Conservation (phyloP, 2,888 invertebrate species). For the Tanypteryx hageni region DNA sequence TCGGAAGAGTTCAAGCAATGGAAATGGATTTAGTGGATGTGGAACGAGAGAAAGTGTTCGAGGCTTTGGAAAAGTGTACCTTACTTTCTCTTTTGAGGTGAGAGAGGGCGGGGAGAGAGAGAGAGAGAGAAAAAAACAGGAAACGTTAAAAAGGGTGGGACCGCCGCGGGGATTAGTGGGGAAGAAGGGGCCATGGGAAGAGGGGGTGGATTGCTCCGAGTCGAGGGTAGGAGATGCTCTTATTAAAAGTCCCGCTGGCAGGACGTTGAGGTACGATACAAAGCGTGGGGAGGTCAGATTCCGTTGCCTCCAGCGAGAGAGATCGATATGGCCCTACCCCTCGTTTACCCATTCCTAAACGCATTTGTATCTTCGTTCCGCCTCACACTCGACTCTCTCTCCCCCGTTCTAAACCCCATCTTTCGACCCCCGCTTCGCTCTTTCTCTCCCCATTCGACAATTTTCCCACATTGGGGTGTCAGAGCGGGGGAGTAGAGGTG, state of each 20-base stretch:
- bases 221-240: not conserved
- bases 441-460: not conserved
- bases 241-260: constrained; percentile 5
- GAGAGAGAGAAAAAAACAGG: not conserved
- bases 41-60: not conserved
- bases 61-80: not conserved
- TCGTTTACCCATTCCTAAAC: not conserved
- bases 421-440: not conserved
- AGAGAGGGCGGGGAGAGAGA: too few species aligned
- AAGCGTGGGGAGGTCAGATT: not conserved
- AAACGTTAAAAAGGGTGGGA: not conserved
- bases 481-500: not conserved
- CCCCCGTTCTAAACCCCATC: not conserved
- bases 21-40: too few species aligned
- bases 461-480: constrained; percentile 22
- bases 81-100: not conserved
- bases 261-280: not conserved
- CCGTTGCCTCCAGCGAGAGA: not conserved
- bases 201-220: not conserved
- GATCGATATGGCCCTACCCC: constrained; percentile 36
- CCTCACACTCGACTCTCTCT: too few species aligned
- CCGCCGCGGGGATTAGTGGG: not conserved
- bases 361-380: not conserved
- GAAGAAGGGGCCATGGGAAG: not conserved
- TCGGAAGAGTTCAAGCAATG: too few species aligned